Base-by-base conservation (phyloP, 1,140 invertebrate species). In the Contarinia nasturtii region DNA sequence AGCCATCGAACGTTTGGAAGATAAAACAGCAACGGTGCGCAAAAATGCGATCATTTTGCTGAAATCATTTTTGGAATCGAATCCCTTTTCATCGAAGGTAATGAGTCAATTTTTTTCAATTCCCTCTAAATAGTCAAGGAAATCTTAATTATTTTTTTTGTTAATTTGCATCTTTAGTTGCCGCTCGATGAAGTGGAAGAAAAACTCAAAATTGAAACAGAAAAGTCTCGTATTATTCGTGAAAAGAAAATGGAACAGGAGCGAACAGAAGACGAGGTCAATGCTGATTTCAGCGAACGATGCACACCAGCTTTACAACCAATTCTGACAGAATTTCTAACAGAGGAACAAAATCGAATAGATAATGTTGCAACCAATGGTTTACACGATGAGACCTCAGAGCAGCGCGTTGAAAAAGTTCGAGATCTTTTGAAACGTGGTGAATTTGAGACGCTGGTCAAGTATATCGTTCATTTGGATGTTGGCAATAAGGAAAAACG, bases 11-110 rank as follows among this genome's bases (percentile, higher is more conserved):
- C 73, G 86, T 12, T 63, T 91, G 33, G 66, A 77, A 49, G 86
- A 91, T 59, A 85, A 79, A 57, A 80, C 80, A 7, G 77, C 78
- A 14, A 68, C 74, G 48, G 86, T 89, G 1, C 68, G 86, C 1
- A 87, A 86, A 61, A 73, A 79, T 50, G 80, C 85, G 42, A 70
- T 90, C 45, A 79, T 82, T 54, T 65, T 86, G n/a, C 54, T 86
- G 8, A 78, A 76, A 33, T 67, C 75, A 17, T 73, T 87, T 52
- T 64, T 90, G 5, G 77, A 86, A 61, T 73, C 72, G 38, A 89
- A 91, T 68, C 83, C 84, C 33, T 88, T 81, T 52, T 64, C 66
- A 15, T 69, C 69, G 0, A 66, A 61, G 36, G 36, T 38, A n/a
- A n/a, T n/a, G n/a, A n/a, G n/a, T n/a, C n/a, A n/a, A n/a, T n/a